These are phyloP conservation scores for Eristalis tenax DNA, from an alignment of 2,888 invertebrate genomes.

Conservation along the genomic window DNA sequence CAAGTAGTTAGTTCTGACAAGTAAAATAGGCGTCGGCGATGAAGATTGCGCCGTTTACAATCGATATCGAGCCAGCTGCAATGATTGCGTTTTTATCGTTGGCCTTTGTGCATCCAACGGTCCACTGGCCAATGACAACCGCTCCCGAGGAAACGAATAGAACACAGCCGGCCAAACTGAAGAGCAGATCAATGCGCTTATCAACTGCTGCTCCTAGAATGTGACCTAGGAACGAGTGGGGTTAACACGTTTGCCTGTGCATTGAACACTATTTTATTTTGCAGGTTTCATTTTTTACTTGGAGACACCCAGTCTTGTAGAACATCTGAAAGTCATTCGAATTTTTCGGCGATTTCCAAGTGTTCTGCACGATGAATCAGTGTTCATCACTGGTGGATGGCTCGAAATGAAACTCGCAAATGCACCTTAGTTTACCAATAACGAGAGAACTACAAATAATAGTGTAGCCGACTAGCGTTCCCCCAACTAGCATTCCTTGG, in stretches of 20 bases:
- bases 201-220: constrained; percentile 75
- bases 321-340: too few species aligned
- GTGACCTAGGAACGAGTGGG: constrained; percentile 73
- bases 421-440: constrained; percentile 75
- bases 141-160: constrained; percentile 76
- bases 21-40: constrained; percentile 75
- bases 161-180: constrained; percentile 75
- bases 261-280: not conserved
- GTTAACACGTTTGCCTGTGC: not conserved
- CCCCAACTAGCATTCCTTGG: constrained; percentile 77
- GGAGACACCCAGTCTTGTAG: too few species aligned
- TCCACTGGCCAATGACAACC: constrained; percentile 76
- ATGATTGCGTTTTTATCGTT: constrained; percentile 74
- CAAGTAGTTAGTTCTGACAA: constrained; percentile 72
- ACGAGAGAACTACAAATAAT: constrained; percentile 76
- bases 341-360: too few species aligned
- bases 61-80: constrained; percentile 74
- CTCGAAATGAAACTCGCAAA: too few species aligned
- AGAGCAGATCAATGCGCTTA: constrained; percentile 76
- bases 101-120: constrained; percentile 52
- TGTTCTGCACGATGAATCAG: too few species aligned
- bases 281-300: not conserved
- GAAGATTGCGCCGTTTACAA: constrained; percentile 75
- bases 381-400: too few species aligned
- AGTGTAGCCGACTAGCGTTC: constrained; percentile 76